A percentile compares a stretch with the other conserved stretches of the same genome.
Conservation (phyloP, 2,113 vertebrate genomes). For the Vireo altiloquus region DNA sequence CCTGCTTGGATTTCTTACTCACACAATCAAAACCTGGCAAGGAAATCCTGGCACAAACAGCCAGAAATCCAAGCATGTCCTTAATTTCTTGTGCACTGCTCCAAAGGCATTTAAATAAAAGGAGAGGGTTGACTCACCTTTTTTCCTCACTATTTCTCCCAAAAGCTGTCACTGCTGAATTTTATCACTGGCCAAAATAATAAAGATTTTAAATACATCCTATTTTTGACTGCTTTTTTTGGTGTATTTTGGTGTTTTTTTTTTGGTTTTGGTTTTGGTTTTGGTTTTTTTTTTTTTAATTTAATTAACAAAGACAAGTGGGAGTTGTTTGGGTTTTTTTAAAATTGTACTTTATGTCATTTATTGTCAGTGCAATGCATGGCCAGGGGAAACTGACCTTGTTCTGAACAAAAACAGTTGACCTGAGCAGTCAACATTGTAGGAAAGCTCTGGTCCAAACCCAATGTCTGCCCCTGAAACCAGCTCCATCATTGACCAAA, state of each 20-base stretch:
- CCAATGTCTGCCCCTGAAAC: not conserved
- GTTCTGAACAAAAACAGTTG: not conserved
- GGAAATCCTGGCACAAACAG: not conserved
- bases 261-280: too few relatives aligned
- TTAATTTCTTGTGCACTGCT: not conserved
- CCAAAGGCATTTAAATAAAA: not conserved
- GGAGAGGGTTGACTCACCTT: not conserved
- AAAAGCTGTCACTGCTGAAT: not conserved
- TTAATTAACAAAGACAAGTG: not conserved
- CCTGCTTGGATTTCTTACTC: not conserved
- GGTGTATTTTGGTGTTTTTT: too few relatives aligned
- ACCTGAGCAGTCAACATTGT: not conserved
- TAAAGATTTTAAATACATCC: not conserved
- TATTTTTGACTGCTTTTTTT: fast-evolving
- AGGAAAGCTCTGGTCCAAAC: not conserved
- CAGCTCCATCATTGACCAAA: not conserved
- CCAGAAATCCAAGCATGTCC: not conserved
- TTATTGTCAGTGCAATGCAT: not conserved
- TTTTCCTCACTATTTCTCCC: not conserved
- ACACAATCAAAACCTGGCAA: not conserved
- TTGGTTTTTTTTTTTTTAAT: too few relatives aligned
- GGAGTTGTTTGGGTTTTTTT: too few relatives aligned
- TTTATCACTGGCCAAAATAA: not conserved
- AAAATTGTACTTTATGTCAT: not conserved
- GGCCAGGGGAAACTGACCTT: not conserved